Base-by-base conservation (phyloP, 2,888 invertebrate species). In the Erynnis tages region DNA sequence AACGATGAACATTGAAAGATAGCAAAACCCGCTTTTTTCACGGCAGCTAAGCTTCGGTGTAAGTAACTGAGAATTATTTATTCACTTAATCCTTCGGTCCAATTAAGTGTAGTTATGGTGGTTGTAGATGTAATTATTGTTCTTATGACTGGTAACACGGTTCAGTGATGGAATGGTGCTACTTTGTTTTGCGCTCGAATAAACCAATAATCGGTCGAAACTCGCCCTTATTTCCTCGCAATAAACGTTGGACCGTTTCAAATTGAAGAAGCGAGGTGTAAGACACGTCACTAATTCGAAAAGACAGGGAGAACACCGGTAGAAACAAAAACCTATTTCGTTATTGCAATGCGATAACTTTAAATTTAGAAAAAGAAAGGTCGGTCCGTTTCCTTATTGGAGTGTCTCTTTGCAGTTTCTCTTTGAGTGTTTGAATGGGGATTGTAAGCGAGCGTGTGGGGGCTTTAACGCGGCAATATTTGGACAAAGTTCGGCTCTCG, bases 51-150 rank as follows among this genome's bases (percentile, higher is more conserved):
- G 62, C 70, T 62, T 66, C 63, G 64, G 69, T 69, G 66, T 64
- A 66, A 71, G 70, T 68, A 68, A 67, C 65, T 60, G 61, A 62
- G 62, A 66, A 67, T 78, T 82, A 75, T 81, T 81, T 76, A 82
- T 80, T 75, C 72, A 71, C 70, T 76, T 76, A 76, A 79, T 76
- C 74, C 75, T 68, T 73, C 68, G 69, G 66, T 73, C 80, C 82
- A 85, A 86, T 85, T 84, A 85, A 78, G 68, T 73, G 73, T 72
- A 71, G 73, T 76, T 74, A 75, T 71, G 62, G 69, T 65, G 73
- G 75, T 71, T 62, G 69, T 64, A 62, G 65, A 69, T 66, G 70
- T 73, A 80, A 81, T 82, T 76, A 79, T 77, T 76, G 67, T 70
- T 72, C 73, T 73, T 77, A 73, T 77, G 73, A 70, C 70, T 69